These are phyloP conservation scores for Jacana jacana DNA, from an alignment of 2,113 vertebrate genomes.

Conservation along the genomic window DNA sequence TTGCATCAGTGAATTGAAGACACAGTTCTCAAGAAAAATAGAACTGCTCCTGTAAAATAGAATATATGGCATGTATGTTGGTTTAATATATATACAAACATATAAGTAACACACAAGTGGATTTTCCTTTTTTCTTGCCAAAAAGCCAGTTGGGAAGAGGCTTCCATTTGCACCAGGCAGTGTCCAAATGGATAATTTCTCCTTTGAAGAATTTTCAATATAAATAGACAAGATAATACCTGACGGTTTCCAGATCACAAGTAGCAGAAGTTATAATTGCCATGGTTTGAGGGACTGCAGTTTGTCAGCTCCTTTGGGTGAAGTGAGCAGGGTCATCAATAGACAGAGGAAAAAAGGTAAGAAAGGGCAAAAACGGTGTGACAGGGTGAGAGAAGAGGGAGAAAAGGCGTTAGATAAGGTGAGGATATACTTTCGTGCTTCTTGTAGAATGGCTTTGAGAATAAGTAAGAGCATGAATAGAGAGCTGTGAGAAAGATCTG, in stretches of 20 bases:
- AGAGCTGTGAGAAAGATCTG: background rate
- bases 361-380: background rate
- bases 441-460: background rate
- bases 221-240: background rate
- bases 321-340: background rate
- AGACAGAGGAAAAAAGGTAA: background rate
- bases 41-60: background rate
- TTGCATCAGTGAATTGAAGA: background rate
- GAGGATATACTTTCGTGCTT: background rate
- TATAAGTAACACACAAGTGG: background rate
- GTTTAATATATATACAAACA: background rate
- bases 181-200: background rate
- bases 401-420: background rate
- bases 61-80: background rate
- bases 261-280: background rate
- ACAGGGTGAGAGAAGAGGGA: background rate
- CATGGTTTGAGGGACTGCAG: background rate
- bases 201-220: accelerated
- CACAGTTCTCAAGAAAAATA: background rate
- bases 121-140: background rate
- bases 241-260: background rate
- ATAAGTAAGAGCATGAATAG: background rate
- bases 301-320: background rate
- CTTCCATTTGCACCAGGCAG: background rate
- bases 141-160: background rate